Evolutionary conservation across 2,797 vertebrate species (phyloP).

Genomic region (Xiphorhynchus erythropygius): DNA sequence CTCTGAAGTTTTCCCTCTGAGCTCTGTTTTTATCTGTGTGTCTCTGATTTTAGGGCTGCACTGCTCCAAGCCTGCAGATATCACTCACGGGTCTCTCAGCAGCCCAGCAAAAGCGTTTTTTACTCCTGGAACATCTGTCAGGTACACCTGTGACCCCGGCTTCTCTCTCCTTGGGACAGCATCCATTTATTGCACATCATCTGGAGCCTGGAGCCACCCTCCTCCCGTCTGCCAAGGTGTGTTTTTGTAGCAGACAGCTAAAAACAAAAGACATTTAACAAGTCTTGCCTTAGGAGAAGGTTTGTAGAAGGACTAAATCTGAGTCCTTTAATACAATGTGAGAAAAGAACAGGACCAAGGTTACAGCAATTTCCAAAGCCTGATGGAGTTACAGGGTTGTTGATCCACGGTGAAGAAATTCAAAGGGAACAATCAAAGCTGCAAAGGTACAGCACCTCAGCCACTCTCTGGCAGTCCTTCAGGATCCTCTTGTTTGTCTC

Average conservation of each 20-base stretch:
- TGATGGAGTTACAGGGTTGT: not conserved
- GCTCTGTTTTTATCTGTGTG: not conserved
- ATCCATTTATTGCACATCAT: not conserved
- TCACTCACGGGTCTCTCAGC: slow-evolving; percentile 15
- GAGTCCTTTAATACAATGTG: not conserved
- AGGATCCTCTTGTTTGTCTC: not conserved
- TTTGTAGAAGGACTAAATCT: not conserved
- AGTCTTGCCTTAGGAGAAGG: not conserved
- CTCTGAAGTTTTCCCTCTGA: not conserved
- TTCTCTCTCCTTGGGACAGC: slow-evolving; percentile 47
- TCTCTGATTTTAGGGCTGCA: not conserved
- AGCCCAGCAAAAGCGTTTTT: not conserved
- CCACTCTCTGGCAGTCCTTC: not conserved
- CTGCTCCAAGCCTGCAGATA: slow-evolving; percentile 33
- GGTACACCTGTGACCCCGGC: slow-evolving; percentile 49
- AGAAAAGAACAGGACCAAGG: not conserved
- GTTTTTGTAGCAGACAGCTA: not conserved
- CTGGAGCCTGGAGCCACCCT: slow-evolving; percentile 40
- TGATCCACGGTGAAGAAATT: not conserved
- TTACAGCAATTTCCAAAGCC: not conserved
- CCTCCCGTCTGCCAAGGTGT: not conserved
- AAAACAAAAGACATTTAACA: not conserved
- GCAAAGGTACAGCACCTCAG: not conserved
- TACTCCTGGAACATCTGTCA: slow-evolving; percentile 16
- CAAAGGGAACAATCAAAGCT: not conserved